Percentiles rank a stretch among this genome's conserved stretches.
phyloP scores from a whole-genome alignment of 2,888 invertebrate genomes.

The Aspidiotus rigidus region DNA sequence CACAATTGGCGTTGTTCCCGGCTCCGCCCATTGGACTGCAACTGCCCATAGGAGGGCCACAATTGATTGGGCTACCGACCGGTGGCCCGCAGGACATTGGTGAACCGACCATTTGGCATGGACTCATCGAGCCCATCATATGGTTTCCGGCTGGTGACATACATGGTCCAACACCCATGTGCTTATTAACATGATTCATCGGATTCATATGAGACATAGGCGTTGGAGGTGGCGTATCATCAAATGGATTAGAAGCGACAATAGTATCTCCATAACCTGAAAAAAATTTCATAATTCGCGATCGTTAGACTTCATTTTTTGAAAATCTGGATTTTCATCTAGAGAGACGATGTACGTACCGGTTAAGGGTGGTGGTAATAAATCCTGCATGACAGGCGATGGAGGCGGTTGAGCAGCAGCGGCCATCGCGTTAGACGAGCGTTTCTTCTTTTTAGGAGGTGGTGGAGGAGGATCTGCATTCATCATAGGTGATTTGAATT shows the following conservation, averaged over 20 bases:
- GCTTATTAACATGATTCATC: constrained; percentile 34
- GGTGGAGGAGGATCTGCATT: constrained; percentile 38
- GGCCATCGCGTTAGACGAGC: constrained; percentile 62
- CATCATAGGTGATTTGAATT: constrained; percentile 43
- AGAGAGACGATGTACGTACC: constrained; percentile 44
- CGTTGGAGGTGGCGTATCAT: constrained; percentile 60
- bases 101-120: constrained; percentile 52
- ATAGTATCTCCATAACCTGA: constrained; percentile 82
- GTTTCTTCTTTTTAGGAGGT: constrained; percentile 70
- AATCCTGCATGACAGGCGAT: constrained; percentile 50
- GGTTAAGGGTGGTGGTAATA: constrained; percentile 73
- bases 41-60: constrained; percentile 57
- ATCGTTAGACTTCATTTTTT: background rate
- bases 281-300: background rate
- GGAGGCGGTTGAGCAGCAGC: constrained; percentile 55
- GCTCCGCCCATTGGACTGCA: constrained; percentile 43
- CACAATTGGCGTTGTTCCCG: constrained; percentile 23
- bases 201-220: constrained; percentile 44
- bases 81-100: constrained; percentile 52
- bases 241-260: constrained; percentile 89
- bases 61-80: constrained; percentile 52
- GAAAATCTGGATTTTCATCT: too few species aligned
- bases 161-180: constrained; percentile 29
- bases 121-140: constrained; percentile 43
- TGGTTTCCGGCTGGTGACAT: constrained; percentile 37